These are phyloP conservation scores for Oncorhynchus kisutch DNA, from an alignment of 2,113 vertebrate genomes.

Conservation along the genomic window DNA sequence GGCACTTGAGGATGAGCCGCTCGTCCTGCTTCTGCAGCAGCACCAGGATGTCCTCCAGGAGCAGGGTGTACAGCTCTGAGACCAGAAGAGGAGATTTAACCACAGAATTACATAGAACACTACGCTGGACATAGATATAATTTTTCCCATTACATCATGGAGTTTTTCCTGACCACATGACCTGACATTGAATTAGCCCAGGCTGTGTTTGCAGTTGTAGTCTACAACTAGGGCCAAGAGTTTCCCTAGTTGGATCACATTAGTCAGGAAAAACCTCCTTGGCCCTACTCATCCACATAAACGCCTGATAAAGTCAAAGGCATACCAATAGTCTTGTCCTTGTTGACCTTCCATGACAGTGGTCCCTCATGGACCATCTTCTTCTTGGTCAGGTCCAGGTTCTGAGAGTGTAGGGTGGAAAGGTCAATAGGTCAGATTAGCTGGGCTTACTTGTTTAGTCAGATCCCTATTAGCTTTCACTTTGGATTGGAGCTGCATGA, in stretches of 20 bases:
- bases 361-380: conserved; percentile 98
- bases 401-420: conserved; percentile 68
- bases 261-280: no score
- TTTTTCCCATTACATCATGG: no score
- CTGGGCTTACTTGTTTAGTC: no score
- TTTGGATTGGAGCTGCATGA: no score
- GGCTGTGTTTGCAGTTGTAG: no score
- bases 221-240: no score
- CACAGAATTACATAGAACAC: not conserved
- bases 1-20: conserved; percentile 86
- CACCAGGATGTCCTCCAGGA: conserved; percentile 91
- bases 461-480: no score
- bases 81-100: not conserved
- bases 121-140: no score
- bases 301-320: not conserved
- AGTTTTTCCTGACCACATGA: not conserved
- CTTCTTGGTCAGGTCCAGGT: conserved; percentile 94
- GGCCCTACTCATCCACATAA: no score
- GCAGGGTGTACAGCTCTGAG: conserved; percentile 72
- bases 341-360: conserved; percentile 96
- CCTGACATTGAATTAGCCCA: no score
- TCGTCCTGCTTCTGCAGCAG: conserved; percentile 96
- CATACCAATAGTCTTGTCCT: conserved; percentile 95
- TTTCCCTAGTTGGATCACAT: no score
- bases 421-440: not conserved